A percentile compares a stretch with the other conserved stretches of the same genome.
Conservation (phyloP, 2,797 vertebrate genomes). For the Notolabrus celidotus region DNA sequence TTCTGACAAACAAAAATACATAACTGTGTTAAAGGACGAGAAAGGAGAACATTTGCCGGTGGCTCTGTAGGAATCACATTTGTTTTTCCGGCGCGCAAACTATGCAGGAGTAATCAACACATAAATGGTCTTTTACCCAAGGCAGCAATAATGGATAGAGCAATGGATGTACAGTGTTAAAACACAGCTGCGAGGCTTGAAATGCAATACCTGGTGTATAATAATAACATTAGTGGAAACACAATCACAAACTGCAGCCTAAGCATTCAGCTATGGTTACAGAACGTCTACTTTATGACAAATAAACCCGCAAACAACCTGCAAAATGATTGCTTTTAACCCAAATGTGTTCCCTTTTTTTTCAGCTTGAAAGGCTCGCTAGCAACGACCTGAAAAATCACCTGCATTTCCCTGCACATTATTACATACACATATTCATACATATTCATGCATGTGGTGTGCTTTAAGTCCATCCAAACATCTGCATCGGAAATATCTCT, state of each 20-base stretch:
- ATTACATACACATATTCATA: not conserved
- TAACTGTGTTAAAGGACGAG: constrained; percentile 60
- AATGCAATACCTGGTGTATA: constrained; percentile 16
- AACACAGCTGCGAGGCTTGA: constrained; percentile 23
- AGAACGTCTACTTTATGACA: not conserved
- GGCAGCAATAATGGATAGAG: constrained; percentile 28
- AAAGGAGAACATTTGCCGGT: constrained; percentile 41
- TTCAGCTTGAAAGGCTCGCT: not conserved
- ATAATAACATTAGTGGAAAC: constrained; percentile 6
- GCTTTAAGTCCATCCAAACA: not conserved
- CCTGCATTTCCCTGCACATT: not conserved
- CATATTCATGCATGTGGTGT: not conserved
- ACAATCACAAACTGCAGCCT: not conserved
- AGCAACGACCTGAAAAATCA: not conserved
- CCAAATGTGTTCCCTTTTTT: not conserved
- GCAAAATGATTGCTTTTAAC: not conserved
- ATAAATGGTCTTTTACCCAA: constrained; percentile 26
- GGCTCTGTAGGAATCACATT: constrained; percentile 45
- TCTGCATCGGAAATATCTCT: constrained; percentile 6
- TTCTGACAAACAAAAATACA: constrained; percentile 65
- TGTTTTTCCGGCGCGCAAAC: constrained; percentile 33
- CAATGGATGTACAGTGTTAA: constrained; percentile 9
- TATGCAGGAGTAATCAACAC: constrained; percentile 21
- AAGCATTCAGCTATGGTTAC: not conserved
- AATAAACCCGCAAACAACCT: not conserved